Conservation (phyloP, 2,888 invertebrate genomes). For the Caenorhabditis imperialis region DNA sequence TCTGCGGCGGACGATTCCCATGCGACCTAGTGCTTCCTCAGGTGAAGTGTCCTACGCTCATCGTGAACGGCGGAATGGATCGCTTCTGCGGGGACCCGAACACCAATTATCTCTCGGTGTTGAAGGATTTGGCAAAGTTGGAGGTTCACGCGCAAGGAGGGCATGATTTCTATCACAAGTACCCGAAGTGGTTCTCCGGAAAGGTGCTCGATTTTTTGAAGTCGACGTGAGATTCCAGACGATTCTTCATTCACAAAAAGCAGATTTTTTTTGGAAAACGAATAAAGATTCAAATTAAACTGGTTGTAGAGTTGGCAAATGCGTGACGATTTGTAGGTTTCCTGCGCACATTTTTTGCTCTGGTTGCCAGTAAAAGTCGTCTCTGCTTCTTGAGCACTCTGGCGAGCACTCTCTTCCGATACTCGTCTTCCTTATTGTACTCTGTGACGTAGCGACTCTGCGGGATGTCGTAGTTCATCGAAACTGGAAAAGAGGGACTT, state of each 20-base stretch:
- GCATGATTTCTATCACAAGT: constrained; percentile 76
- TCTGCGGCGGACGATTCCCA: constrained; percentile 75
- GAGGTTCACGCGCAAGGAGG: constrained; percentile 76
- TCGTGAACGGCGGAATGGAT: constrained; percentile 73
- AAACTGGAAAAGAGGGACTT: neutral
- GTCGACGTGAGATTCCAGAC: neutral
- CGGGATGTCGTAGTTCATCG: constrained; percentile 28
- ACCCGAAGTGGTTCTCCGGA: constrained; percentile 75
- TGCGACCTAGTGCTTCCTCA: constrained; percentile 68
- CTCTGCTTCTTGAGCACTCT: constrained; percentile 53
- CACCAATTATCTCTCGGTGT: constrained; percentile 61
- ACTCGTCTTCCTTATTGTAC: constrained; percentile 47
- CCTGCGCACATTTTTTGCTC: constrained; percentile 53
- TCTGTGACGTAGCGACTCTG: constrained; percentile 33
- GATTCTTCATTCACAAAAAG: no score
- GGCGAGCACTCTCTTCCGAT: constrained; percentile 45
- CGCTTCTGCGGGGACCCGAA: constrained; percentile 75
- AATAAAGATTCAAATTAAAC: neutral
- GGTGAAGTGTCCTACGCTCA: constrained; percentile 70
- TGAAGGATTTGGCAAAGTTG: constrained; percentile 66
- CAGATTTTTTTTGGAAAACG: no score
- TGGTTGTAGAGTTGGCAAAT: neutral
- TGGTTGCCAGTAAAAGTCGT: constrained; percentile 36
- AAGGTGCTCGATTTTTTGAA: constrained; percentile 62
- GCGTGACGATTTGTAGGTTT: constrained; percentile 30